Base-by-base conservation (phyloP, 2,797 vertebrate genomes). In the Enteromius fasciolatus region DNA sequence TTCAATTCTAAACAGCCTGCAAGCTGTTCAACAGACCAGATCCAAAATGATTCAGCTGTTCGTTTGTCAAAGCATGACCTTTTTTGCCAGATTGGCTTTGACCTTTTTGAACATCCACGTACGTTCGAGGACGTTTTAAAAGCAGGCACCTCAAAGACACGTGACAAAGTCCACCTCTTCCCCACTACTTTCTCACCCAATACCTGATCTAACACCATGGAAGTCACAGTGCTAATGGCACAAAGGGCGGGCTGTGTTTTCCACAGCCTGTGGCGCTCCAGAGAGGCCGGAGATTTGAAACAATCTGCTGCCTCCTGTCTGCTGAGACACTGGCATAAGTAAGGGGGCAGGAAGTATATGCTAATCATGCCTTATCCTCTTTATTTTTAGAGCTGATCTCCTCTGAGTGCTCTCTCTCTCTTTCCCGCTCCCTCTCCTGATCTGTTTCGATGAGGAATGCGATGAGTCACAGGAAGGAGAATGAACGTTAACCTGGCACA, bases 311-410 rank as follows among this genome's bases (percentile, higher is more conserved):
- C 66, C 76, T 81, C 86, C 83, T 90, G 87, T 85, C 83, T 86
- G 75, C 50, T 44, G 68, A 76, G 41, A 84, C 84, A 75, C 77
- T 84, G 15, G 74, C 59, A 87, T 89, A 88, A 84, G 85, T 85
- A 85, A 46, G 84, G 83, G 69, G 77, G 84, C 80, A 77, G 87
- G 85, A 89, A 88, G 88, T 89, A 88, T 92, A 91, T 88, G 89
- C 91, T 92, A 92, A 91, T 92, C 83, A 67, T 88, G 87, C 85
- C 83, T 89, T 75, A 31, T 84, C 83, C 83, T 87, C 85, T 92
- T 92, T 93, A 93, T 94, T 94, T 94, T 93, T 94, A 93, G 91
- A 93, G 88, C 81, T 86, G 86, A 87, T 92, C 91, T 92, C 87
- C 89, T 89, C 86, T 88, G 90, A 85, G 86, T 91, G 90, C 88